Base-by-base conservation (phyloP, 2,797 vertebrate genomes). In the Telmatherina bonti region DNA sequence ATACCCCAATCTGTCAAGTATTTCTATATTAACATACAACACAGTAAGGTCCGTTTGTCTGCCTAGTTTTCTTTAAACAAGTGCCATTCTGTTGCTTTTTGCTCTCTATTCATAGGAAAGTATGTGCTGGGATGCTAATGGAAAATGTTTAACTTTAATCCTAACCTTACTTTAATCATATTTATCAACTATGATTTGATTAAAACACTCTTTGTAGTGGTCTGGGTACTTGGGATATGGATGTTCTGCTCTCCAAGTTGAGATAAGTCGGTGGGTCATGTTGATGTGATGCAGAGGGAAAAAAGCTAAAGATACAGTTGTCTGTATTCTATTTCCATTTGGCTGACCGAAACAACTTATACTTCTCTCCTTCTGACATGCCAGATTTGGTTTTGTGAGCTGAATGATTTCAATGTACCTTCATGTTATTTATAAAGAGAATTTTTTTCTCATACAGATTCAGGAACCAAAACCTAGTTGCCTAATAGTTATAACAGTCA, bases 201-300 rank as follows among this genome's bases (percentile, higher is more conserved):
- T 13, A 9, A 54, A 30, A 35, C 64, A 76, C 26, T 68, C 53
- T 38, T 29, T 49, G 55, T 51, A 54, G 58, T 51, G 66, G 65
- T 5, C 7, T 55, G 29, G 61, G 68, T 63, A 43, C 43, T 38
- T 51, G 29, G 22, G 54, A 47, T 41, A 52, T 47, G n/a, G 67
- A 69, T 43, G 41, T 16, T 51, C 10, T 24, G 15, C 56, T 62
- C 58, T 60, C 31, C 57, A 31, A 43, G 36, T 30, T 61, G 45
- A 65, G 62, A 45, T 45, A 57, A 22, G 63, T 63, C 20, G 29
- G n/a, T 56, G 18, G 52, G 67, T 67, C 55, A 70, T 62, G 45
- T 35, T 78, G 74, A 85, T 82, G 57, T 64, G 63, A 87, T 78
- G 67, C 80, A 85, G 74, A 70, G 4, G 22, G 31, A 5, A 61